Percentiles rank a stretch among this genome's conserved stretches.
These are phyloP conservation scores for Zaprionus capensis DNA, from an alignment of 1,140 invertebrate species.

Conservation along the genomic window DNA sequence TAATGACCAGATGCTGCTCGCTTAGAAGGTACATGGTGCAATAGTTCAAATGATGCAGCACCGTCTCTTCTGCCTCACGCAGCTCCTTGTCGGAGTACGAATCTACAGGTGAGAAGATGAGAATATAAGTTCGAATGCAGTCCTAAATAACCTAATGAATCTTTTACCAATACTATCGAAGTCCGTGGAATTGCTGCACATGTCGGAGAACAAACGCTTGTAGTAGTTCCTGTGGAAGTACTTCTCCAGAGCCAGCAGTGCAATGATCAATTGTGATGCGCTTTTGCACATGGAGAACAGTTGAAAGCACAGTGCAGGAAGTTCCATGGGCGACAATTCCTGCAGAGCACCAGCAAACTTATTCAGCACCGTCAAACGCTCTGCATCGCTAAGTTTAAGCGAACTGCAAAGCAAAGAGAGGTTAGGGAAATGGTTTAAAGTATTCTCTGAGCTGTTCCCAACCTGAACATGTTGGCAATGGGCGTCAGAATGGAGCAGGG, in stretches of 20 bases:
- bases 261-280: constrained; percentile 71
- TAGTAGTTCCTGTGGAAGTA: constrained; percentile 85
- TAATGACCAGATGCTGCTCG: constrained; percentile 67
- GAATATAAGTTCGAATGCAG: neutral
- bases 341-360: constrained; percentile 84
- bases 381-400: constrained; percentile 75
- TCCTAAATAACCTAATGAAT: neutral
- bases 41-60: constrained; percentile 80
- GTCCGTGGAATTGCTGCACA: constrained; percentile 79
- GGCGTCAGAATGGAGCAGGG: constrained; percentile 79
- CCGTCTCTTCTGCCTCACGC: constrained; percentile 77
- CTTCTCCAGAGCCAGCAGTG: constrained; percentile 83
- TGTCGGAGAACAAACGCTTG: constrained; percentile 75
- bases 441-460: neutral
- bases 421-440: neutral
- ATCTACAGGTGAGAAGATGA: constrained; percentile 54
- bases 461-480: constrained; percentile 85
- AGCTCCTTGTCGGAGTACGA: constrained; percentile 78
- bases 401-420: constrained; percentile 37
- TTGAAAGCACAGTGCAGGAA: constrained; percentile 84
- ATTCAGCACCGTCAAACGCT: constrained; percentile 81
- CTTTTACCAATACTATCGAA: constrained; percentile 84
- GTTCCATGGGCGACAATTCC: constrained; percentile 84
- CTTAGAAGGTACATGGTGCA: constrained; percentile 77
- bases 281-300: constrained; percentile 84